Evolutionary conservation across 1,140 invertebrate genomes (phyloP).

Genomic region (Rhagoletis pomonella): DNA sequence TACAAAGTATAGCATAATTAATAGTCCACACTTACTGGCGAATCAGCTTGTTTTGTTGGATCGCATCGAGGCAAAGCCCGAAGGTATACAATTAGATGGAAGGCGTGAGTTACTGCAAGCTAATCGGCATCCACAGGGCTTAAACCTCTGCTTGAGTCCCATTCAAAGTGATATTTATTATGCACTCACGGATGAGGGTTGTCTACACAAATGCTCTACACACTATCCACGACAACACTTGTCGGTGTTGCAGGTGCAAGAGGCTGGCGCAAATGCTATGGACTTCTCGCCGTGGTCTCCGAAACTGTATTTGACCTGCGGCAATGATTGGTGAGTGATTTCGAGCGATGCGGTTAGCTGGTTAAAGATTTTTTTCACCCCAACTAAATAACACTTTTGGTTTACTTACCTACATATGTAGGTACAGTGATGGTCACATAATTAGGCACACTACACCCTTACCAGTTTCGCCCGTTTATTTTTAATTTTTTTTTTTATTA

Average conservation of each 20-base stretch:
- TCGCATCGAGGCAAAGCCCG: conserved; percentile 79
- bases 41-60: conserved; percentile 79
- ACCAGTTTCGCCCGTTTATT: too few species aligned
- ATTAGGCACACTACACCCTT: too few species aligned
- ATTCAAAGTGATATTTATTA: conserved; percentile 81
- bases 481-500: too few species aligned
- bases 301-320: conserved; percentile 86
- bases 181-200: conserved; percentile 89
- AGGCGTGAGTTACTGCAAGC: conserved; percentile 58
- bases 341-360: neutral
- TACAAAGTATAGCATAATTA: conserved; percentile 76
- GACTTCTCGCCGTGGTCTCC: conserved; percentile 86
- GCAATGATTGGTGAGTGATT: conserved; percentile 83
- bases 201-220: conserved; percentile 84
- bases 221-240: conserved; percentile 81
- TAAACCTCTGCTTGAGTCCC: conserved; percentile 81
- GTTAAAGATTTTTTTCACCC: neutral
- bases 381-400: neutral
- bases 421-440: too few species aligned
- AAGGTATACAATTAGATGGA: conserved; percentile 74
- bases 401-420: too few species aligned
- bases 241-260: conserved; percentile 84
- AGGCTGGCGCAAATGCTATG: conserved; percentile 85
- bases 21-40: conserved; percentile 70
- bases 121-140: conserved; percentile 76